These are phyloP conservation scores for Lacerta bilineata DNA, from an alignment of 2,797 vertebrate species.

Conservation along the genomic window DNA sequence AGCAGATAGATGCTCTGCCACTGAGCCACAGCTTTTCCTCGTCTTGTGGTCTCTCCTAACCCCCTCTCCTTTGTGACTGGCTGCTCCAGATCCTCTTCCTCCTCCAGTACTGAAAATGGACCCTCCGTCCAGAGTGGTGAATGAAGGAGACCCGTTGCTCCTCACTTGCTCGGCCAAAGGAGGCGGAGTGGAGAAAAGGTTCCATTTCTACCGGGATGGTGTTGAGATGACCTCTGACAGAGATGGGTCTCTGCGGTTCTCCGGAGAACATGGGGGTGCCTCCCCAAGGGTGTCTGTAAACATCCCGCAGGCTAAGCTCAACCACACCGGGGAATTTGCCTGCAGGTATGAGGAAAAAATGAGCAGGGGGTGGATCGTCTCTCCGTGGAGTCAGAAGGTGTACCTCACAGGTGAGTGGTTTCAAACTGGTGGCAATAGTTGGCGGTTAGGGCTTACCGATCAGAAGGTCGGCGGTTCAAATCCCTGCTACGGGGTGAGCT, in stretches of 20 bases:
- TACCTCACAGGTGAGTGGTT: neutral
- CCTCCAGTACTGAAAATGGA: neutral
- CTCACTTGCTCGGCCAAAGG: neutral
- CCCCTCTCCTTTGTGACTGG: neutral
- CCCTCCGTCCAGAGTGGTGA: neutral
- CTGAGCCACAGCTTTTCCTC: too few species aligned
- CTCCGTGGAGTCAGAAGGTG: neutral
- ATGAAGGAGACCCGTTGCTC: rapidly evolving
- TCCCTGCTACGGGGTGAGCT: too few species aligned
- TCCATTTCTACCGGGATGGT: neutral
- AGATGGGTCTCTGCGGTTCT: too few species aligned
- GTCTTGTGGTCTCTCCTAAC: neutral
- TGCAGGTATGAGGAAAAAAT: neutral
- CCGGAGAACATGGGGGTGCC: neutral
- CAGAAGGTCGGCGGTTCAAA: too few species aligned
- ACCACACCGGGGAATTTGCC: neutral
- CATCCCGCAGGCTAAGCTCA: neutral
- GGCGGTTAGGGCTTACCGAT: neutral
- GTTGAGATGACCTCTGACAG: neutral
- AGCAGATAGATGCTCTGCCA: too few species aligned
- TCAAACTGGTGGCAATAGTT: neutral
- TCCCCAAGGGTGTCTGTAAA: neutral
- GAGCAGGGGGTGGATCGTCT: neutral
- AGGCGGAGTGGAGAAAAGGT: neutral
- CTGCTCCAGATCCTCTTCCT: neutral